Evolutionary conservation across 2,113 vertebrate genomes (phyloP).

Genomic region (Cyprinodon variegatus): DNA sequence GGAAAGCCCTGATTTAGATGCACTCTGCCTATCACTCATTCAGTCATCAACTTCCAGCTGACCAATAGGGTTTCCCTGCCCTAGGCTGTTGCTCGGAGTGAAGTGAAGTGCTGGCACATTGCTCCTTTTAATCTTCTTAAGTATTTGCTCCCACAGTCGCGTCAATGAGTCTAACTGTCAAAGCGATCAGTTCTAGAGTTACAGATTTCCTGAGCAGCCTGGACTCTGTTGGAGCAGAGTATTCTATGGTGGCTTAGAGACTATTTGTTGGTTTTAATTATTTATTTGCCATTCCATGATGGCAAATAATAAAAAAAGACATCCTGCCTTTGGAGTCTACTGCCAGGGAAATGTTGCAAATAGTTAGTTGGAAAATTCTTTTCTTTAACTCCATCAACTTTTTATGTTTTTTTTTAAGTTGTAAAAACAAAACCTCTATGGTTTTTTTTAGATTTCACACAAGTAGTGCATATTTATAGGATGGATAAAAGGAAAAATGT

Average conservation of each 20-base stretch:
- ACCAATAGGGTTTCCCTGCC: slow-evolving; percentile 52
- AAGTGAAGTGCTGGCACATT: slow-evolving; percentile 67
- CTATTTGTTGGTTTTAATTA: slow-evolving; percentile 21
- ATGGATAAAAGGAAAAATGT: no score
- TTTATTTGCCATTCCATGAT: slow-evolving; percentile 40
- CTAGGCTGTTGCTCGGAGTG: slow-evolving; percentile 39
- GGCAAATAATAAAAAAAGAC: slow-evolving; percentile 35
- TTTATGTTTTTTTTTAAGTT: background rate
- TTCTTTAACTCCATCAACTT: slow-evolving; percentile 8
- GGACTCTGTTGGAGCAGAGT: slow-evolving; percentile 16
- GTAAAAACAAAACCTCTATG: background rate
- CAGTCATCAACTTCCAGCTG: slow-evolving; percentile 40
- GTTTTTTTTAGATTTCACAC: background rate
- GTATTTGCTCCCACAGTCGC: slow-evolving; percentile 58
- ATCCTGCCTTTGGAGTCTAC: slow-evolving; percentile 18
- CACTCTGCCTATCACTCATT: slow-evolving; percentile 35
- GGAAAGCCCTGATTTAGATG: slow-evolving; percentile 59
- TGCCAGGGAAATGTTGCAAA: slow-evolving; percentile 18
- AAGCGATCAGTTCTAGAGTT: slow-evolving; percentile 43
- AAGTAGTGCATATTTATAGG: no score
- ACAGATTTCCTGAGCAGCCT: slow-evolving; percentile 36
- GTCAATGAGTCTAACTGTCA: slow-evolving; percentile 63
- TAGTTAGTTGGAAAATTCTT: background rate
- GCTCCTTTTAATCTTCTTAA: slow-evolving; percentile 78
- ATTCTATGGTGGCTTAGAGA: slow-evolving; percentile 18